phyloP scores from a whole-genome alignment of 2,113 vertebrate species.

The Dicaeum eximium region DNA sequence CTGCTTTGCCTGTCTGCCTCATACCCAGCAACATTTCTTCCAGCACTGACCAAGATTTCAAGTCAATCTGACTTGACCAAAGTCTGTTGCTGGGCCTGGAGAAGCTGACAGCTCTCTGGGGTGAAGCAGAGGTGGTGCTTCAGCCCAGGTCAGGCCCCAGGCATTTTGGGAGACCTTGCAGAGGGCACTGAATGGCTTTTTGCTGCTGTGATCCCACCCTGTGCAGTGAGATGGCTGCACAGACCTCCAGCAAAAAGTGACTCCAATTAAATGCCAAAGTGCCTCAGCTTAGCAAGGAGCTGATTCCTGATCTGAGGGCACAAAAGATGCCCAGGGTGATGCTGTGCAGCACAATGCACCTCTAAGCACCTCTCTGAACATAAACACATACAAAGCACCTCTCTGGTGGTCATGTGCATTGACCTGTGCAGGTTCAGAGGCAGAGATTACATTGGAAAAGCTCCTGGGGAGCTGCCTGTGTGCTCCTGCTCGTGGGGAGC shows the following conservation, averaged over 20 bases:
- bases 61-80: background rate
- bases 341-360: background rate
- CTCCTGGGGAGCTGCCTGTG: background rate
- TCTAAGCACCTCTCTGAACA: background rate
- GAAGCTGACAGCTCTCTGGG: accelerated
- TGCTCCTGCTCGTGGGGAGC: background rate
- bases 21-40: background rate
- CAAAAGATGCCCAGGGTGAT: background rate
- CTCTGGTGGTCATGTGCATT: background rate
- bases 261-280: background rate
- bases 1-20: background rate
- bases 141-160: background rate
- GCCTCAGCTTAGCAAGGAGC: background rate
- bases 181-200: background rate
- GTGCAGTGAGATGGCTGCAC: background rate
- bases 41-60: background rate
- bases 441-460: background rate
- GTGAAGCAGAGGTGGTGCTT: background rate
- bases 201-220: background rate
- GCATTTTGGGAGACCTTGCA: accelerated
- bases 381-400: background rate
- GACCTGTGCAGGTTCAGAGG: background rate
- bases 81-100: background rate
- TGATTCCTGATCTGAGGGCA: background rate
- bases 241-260: background rate